Evolutionary conservation across 2,797 vertebrate genomes (phyloP), one percentile per base, ranked within the genome.

Genomic region (Crocodylus rhombifer): DNA sequence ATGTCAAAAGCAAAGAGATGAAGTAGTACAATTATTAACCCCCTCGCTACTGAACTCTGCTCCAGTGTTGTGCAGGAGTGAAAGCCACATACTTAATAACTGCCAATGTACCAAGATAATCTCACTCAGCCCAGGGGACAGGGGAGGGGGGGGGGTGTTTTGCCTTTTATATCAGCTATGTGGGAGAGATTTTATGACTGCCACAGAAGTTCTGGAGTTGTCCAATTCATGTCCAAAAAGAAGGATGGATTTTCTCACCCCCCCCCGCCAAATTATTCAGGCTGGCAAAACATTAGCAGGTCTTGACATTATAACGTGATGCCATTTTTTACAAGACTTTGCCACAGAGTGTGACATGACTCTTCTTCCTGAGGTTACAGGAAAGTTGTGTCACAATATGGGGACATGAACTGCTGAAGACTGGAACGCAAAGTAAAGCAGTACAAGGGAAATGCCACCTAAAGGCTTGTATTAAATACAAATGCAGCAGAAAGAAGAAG

Each of bases 1-100:
- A 73, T 62, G 91, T 15, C 60, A 86, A 79, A 57, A 94, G 26
- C 77, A 93, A 95, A 84, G 82, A 21, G 51, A 80, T 80, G 25
- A 51, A 88, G 80, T 58, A 69, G 36, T 82, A 80, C 21, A 14
- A 8, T 25, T 75, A 71, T 89, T 92, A 95, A 85, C 77, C 61
- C 75, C 1, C 2, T 3, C 2, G 15, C 30, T 60, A 67, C 89
- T 81, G 61, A 67, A 25, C 33, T 18, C 1, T 5, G n/a, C 77
- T 88, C 55, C 0, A 17, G 1, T 62, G 33, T 26, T 1, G 1
- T 71, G 62, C 64, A 61, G 36, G 79, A 67, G 33, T 12, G 56
- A 21, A 83, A 81, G 56, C 28, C 36, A 63, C 21, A 6, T 7
- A 26, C 67, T 28, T 62, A 26, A n/a, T 42, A 63, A 61, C 88